phyloP scores from a whole-genome alignment of 2,797 vertebrate species.

The Arrhamphus sclerolepis region DNA sequence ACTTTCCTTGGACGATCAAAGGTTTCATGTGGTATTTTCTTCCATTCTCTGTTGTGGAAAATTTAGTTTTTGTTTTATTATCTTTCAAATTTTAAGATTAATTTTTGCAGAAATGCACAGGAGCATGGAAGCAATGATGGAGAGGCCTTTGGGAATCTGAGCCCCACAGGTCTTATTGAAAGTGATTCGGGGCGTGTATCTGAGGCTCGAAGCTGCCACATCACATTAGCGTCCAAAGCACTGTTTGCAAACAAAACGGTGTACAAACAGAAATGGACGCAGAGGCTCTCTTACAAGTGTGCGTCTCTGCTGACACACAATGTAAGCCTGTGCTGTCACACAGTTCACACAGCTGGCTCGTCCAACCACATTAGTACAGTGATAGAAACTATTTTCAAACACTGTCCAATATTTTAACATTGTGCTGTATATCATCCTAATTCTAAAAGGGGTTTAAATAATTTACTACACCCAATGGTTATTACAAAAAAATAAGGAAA shows the following conservation, averaged over 20 bases:
- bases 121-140: slow-evolving; percentile 26
- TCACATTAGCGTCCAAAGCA: slow-evolving; percentile 56
- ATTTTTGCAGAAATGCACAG: slow-evolving; percentile 39
- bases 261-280: slow-evolving; percentile 38
- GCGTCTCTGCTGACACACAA: slow-evolving; percentile 27
- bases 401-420: background rate
- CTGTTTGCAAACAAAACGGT: slow-evolving; percentile 40
- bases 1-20: slow-evolving; percentile 9
- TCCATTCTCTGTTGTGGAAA: slow-evolving; percentile 15
- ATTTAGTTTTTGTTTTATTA: slow-evolving; percentile 13
- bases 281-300: slow-evolving; percentile 13
- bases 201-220: slow-evolving; percentile 49
- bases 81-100: slow-evolving; percentile 34
- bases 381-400: too few species aligned
- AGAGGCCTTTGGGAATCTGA: slow-evolving; percentile 48
- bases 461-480: too few species aligned
- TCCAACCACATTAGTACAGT: background rate
- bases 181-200: slow-evolving; percentile 54
- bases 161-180: slow-evolving; percentile 43
- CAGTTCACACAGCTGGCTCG: slow-evolving; percentile 8
- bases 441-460: too few species aligned
- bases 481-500: too few species aligned
- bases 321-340: too few species aligned
- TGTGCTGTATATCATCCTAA: too few species aligned
- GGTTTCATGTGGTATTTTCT: slow-evolving; percentile 8